Evolutionary conservation across 2,797 vertebrate genomes (phyloP), one percentile per base, ranked within the genome.

Genomic region (Pagetopsis macropterus): DNA sequence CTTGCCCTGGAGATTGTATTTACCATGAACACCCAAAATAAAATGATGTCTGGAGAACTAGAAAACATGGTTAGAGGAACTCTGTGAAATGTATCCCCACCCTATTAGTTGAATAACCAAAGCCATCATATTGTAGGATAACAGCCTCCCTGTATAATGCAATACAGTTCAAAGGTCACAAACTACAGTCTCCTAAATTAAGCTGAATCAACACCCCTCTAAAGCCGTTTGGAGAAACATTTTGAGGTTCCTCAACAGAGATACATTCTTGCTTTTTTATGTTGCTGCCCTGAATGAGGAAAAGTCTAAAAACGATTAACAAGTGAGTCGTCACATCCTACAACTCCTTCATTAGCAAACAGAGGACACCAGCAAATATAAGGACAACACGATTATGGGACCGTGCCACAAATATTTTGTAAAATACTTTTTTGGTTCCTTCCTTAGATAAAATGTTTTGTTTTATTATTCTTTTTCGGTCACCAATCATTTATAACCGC

Each of bases 1-100:
- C 95, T 94, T 2, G 94, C 96, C 52, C 96, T 94, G 0, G 17
- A 57, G 44, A 56, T 51, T 51, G 61, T 69, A 71, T 9, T 37
- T 31, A 44, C 52, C 58, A 60, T 0, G 1, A 14, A 23, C 33
- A 27, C 11, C 48, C 69, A 13, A 21, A 21, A 21, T 21, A 21
- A 66, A 78, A 72, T 21, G 44, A 60, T 3, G 15, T 33, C 12
- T 2, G 14, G 17, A 23, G 23, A 48, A 13, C 19, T 44, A 23
- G 23, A 33, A 23, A 14, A 59, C 23, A 51, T 62, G 4, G 21
- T 50, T 19, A 51, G 23, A 15, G 16, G 8, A 11, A n/a, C 54
- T 52, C 62, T 31, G 50, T 14, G n/a, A 50, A 49, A 41, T 50
- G 50, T 14, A 27, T 63, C 11, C 0, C 45, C 27, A 23, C n/a